Evolutionary conservation across 2,113 vertebrate genomes (phyloP).

Genomic region (Cochlearius cochlearius): DNA sequence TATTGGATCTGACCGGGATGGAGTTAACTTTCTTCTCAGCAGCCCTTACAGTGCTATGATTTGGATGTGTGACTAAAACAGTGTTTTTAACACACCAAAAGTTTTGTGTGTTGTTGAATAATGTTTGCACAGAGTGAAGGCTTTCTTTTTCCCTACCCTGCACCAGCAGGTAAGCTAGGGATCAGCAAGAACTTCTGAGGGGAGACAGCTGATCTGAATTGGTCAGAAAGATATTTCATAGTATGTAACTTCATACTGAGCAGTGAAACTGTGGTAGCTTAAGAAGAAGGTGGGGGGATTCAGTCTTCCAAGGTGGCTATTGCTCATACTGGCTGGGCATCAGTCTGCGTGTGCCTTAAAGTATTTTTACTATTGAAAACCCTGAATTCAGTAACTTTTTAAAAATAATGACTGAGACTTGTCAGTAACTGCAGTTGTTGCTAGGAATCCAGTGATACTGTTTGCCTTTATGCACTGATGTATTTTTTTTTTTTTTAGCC

Average conservation of each 20-base stretch:
- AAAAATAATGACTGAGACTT: not conserved
- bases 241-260: not conserved
- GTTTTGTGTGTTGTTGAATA: not conserved
- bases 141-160: not conserved
- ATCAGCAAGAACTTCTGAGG: not conserved
- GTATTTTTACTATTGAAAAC: not conserved
- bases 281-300: not conserved
- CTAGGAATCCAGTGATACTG: not conserved
- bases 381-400: not conserved
- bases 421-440: not conserved
- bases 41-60: not conserved
- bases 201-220: not conserved
- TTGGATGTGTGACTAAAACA: not conserved
- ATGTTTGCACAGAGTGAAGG: not conserved
- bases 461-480: not conserved
- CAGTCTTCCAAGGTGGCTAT: not conserved
- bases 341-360: not conserved
- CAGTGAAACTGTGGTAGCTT: not conserved
- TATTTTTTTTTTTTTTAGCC: not conserved
- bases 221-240: not conserved
- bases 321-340: not conserved
- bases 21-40: not conserved
- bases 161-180: not conserved
- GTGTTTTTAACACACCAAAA: not conserved
- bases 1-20: not conserved